These are phyloP conservation scores for Scotopteryx bipunctaria DNA, from an alignment of 2,888 invertebrate species.

Conservation along the genomic window DNA sequence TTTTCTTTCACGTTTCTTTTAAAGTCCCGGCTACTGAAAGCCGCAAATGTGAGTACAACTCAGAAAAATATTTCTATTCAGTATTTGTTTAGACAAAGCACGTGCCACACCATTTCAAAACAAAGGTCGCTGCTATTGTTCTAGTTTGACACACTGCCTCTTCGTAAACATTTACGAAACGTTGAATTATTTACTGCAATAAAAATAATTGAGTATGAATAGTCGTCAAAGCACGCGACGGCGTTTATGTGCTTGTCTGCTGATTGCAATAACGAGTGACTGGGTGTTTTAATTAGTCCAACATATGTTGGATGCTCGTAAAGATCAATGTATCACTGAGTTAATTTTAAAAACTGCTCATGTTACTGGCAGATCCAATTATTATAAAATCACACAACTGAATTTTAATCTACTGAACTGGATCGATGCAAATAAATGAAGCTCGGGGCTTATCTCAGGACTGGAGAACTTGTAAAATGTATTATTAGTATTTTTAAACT, in stretches of 20 bases:
- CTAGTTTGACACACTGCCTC: constrained; percentile 24
- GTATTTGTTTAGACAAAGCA: constrained; percentile 17
- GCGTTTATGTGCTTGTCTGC: constrained; percentile 6
- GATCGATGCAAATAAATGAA: too few species aligned
- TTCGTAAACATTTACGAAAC: constrained; percentile 27
- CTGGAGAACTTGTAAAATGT: too few species aligned
- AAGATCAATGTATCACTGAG: background rate
- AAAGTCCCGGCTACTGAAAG: constrained; percentile 12
- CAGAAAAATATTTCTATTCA: constrained; percentile 4
- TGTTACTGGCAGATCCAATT: too few species aligned
- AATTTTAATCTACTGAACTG: too few species aligned
- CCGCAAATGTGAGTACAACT: constrained; percentile 2
- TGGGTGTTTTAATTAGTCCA: constrained; percentile 25
- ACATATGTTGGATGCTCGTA: constrained; percentile 18
- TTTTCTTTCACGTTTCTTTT: constrained; percentile 26
- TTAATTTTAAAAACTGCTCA: too few species aligned
- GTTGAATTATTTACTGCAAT: constrained; percentile 9
- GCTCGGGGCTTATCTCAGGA: too few species aligned
- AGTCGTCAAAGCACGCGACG: constrained; percentile 9
- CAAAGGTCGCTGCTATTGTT: constrained; percentile 25
- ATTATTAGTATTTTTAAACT: too few species aligned
- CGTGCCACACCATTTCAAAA: constrained; percentile 28
- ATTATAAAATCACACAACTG: too few species aligned
- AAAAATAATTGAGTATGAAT: constrained; percentile 15
- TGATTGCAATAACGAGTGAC: constrained; percentile 27